Evolutionary conservation across 2,797 vertebrate species (phyloP).

Genomic region (Halcyon leucocephala): DNA sequence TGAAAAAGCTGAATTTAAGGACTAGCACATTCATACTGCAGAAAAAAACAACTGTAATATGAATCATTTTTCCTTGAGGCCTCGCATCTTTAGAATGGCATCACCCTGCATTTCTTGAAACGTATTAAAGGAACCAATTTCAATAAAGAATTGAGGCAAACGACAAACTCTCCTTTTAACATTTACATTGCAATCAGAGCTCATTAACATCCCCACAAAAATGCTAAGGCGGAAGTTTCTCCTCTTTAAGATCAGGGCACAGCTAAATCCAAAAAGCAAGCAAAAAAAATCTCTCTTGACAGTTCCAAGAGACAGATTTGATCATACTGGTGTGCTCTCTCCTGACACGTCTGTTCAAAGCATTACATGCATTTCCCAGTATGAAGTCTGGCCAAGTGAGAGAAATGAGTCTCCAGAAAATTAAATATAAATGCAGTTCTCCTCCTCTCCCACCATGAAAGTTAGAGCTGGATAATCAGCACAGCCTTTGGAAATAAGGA

Average conservation of each 20-base stretch:
- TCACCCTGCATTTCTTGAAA: not conserved
- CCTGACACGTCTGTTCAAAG: not conserved
- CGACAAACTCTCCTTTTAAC: not conserved
- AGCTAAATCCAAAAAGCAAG: not conserved
- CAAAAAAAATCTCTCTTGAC: not conserved
- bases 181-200: not conserved
- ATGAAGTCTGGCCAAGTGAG: not conserved
- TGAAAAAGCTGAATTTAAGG: not conserved
- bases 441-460: not conserved
- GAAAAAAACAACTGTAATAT: not conserved
- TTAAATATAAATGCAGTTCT: not conserved
- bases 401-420: not conserved
- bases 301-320: not conserved
- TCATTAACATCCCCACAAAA: not conserved
- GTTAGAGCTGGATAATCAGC: not conserved
- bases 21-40: not conserved
- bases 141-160: not conserved
- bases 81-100: not conserved
- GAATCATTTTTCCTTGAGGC: not conserved
- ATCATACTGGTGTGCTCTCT: not conserved
- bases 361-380: not conserved
- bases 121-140: not conserved
- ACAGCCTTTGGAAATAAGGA: not conserved
- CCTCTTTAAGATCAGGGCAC: not conserved
- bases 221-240: not conserved